Percentiles rank a stretch among this genome's conserved stretches.
Evolutionary conservation across 2,113 vertebrate genomes (phyloP).

Genomic region (Tenebrosternarchus preto): DNA sequence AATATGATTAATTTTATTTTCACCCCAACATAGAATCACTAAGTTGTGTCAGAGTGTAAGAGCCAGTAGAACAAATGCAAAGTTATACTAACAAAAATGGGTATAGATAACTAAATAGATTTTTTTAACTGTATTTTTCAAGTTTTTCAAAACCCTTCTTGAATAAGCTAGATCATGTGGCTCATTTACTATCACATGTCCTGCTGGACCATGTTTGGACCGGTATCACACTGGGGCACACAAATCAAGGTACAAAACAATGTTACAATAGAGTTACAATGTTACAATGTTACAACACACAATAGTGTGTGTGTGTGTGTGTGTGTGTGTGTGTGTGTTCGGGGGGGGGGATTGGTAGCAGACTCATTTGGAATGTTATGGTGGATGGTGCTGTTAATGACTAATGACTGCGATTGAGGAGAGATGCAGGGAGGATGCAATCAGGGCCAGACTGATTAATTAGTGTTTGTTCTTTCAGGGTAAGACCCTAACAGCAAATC

Average conservation of each 20-base stretch:
- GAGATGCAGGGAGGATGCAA: slow-evolving; percentile 54
- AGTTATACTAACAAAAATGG: not conserved
- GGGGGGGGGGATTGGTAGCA: slow-evolving; percentile 13
- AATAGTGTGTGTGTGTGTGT: no score
- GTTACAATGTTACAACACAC: no score
- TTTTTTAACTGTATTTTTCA: not conserved
- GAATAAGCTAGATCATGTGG: not conserved
- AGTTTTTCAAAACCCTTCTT: not conserved
- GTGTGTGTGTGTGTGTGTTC: no score
- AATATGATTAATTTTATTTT: slow-evolving; percentile 14
- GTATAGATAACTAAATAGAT: not conserved
- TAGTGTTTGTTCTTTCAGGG: slow-evolving; percentile 42
- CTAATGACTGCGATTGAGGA: slow-evolving; percentile 52
- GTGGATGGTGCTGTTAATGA: slow-evolving; percentile 48
- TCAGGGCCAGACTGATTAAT: slow-evolving; percentile 55
- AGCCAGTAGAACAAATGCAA: not conserved
- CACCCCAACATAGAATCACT: slow-evolving; percentile 8
- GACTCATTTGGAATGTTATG: slow-evolving; percentile 53
- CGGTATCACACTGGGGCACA: slow-evolving; percentile 28
- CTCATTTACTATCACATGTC: not conserved
- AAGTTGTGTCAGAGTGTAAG: not conserved
- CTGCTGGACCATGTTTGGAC: not conserved
- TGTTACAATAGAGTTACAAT: no score
- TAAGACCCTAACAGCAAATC: slow-evolving; percentile 35
- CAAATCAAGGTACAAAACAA: no score